A percentile compares a stretch with the other conserved stretches of the same genome.
These are phyloP conservation scores for Noctua janthina DNA, from an alignment of 2,888 invertebrate genomes.

Conservation along the genomic window DNA sequence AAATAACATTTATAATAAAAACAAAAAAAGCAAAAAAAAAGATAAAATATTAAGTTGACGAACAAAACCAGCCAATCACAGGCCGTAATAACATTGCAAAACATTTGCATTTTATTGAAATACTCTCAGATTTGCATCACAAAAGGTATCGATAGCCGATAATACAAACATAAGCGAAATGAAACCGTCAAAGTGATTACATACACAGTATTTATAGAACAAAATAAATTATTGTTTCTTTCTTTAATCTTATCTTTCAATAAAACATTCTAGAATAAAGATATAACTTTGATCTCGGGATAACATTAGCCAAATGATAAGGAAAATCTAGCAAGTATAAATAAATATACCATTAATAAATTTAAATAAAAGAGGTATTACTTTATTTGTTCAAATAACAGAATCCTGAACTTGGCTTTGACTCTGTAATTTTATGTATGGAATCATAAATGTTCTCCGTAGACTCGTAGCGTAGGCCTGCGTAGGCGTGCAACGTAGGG, in stretches of 20 bases:
- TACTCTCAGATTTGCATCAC: slow-evolving; percentile 82
- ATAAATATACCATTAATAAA: slow-evolving; percentile 22
- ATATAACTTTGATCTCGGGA: slow-evolving; percentile 24
- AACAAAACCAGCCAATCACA: slow-evolving; percentile 65
- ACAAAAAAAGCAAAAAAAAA: slow-evolving; percentile 16
- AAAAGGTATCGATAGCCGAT: slow-evolving; percentile 80
- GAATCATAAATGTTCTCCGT: slow-evolving; percentile 7
- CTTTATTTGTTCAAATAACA: slow-evolving; percentile 16
- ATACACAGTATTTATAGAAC: slow-evolving; percentile 26
- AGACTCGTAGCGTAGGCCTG: slow-evolving; percentile 26
- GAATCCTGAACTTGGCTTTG: slow-evolving; percentile 9
- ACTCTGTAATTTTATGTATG: slow-evolving; percentile 26
- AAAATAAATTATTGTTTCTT: slow-evolving; percentile 21
- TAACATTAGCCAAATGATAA: slow-evolving; percentile 25
- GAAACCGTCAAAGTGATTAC: slow-evolving; percentile 59
- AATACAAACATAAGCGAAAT: slow-evolving; percentile 73
- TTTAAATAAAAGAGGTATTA: slow-evolving; percentile 1
- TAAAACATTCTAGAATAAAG: slow-evolving; percentile 14
- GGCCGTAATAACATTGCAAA: slow-evolving; percentile 71
- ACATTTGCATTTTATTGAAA: slow-evolving; percentile 85
- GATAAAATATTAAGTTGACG: slow-evolving; percentile 44
- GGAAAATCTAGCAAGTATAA: slow-evolving; percentile 17
- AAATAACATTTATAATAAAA: slow-evolving; percentile 8
- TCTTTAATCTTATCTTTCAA: neutral
- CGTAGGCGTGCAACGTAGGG: slow-evolving; percentile 45